phyloP scores from a whole-genome alignment of 2,797 vertebrate species.

The Mormyrops boulengeri region DNA sequence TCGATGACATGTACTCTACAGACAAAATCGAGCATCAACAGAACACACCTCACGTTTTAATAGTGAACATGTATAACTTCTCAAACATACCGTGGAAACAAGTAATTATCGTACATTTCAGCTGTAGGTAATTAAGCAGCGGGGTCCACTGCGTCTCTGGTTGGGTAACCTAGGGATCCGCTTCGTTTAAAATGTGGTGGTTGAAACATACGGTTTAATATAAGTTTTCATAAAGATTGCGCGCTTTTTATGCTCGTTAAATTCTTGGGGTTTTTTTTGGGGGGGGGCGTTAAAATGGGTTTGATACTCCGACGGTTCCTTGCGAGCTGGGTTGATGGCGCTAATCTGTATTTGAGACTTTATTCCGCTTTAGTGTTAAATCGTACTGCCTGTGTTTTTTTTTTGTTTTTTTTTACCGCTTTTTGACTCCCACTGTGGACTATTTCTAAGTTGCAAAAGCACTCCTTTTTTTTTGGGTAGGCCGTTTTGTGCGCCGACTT shows the following conservation, averaged over 20 bases:
- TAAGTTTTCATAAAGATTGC: not conserved
- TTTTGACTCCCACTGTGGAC: not conserved
- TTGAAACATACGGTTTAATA: not conserved
- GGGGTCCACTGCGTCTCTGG: not conserved
- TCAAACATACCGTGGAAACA: not conserved
- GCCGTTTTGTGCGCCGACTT: not conserved
- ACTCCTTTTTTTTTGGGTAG: not conserved
- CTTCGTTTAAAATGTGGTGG: not conserved
- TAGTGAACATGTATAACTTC: not conserved
- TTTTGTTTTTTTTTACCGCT: not conserved
- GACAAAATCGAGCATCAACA: not conserved
- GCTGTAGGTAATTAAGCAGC: not conserved
- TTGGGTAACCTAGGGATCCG: not conserved
- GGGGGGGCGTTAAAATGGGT: not conserved
- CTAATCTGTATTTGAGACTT: not conserved
- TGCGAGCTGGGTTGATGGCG: not conserved
- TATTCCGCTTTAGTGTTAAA: not conserved
- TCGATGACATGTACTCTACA: not conserved
- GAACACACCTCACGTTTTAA: not conserved
- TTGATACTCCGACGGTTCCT: not conserved
- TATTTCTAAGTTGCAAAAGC: not conserved
- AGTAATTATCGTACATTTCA: not conserved
- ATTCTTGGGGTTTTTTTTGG: not conserved
- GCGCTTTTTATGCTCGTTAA: not conserved
- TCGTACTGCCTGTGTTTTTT: too few relatives aligned